Evolutionary conservation across 2,797 vertebrate species (phyloP).

Genomic region (Gymnothorax reevesii): DNA sequence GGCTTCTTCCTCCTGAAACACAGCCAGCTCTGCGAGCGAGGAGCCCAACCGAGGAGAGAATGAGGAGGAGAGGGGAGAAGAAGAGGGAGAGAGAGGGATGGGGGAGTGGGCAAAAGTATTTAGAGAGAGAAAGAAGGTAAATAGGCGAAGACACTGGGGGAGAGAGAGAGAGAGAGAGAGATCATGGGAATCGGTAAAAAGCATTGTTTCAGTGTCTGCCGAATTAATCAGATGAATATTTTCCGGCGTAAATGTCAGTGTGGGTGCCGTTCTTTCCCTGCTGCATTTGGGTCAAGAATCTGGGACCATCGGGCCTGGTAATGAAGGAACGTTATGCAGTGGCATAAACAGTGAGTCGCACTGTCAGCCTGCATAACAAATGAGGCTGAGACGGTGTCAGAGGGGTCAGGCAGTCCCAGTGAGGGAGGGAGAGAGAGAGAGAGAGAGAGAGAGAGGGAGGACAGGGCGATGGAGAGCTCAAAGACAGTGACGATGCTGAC

Average conservation of each 20-base stretch:
- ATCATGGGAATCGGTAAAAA: conserved; percentile 74
- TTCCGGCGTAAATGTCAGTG: conserved; percentile 86
- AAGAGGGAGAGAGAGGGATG: conserved; percentile 7
- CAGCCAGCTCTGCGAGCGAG: conserved; percentile 39
- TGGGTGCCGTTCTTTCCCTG: conserved; percentile 82
- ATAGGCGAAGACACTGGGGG: conserved; percentile 68
- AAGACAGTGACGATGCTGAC: conserved; percentile 65
- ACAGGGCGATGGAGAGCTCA: conserved; percentile 64
- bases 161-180: conserved; percentile 29
- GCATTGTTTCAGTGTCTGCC: conserved; percentile 71
- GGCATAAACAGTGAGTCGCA: conserved; percentile 88
- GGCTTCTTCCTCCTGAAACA: conserved; percentile 45
- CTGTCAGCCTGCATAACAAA: conserved; percentile 94
- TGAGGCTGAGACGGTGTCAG: conserved; percentile 86
- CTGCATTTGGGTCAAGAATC: conserved; percentile 69
- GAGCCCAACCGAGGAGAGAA: conserved; percentile 1
- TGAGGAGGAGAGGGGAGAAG: neutral
- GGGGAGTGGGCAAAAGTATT: neutral
- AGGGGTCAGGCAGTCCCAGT: conserved; percentile 66
- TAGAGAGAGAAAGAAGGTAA: conserved; percentile 55
- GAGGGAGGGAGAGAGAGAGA: conserved; percentile 38
- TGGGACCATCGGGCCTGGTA: conserved; percentile 79
- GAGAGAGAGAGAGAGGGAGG: conserved; percentile 25
- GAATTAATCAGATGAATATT: conserved; percentile 93
- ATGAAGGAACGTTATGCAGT: conserved; percentile 94